Base-by-base conservation (phyloP, 2,888 invertebrate genomes). In the Limenitis arthemis region DNA sequence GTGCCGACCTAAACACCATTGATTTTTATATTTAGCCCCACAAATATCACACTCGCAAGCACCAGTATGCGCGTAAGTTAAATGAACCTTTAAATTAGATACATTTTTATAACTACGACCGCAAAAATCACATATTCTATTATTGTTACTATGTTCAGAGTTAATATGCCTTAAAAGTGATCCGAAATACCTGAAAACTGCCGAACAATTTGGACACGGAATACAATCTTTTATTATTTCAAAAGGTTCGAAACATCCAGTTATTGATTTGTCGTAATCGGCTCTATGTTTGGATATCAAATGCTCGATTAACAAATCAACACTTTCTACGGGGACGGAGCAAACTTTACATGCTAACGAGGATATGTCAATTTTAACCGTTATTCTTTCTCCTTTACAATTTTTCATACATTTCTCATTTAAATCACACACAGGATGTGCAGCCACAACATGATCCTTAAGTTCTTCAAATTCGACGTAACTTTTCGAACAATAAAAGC, bases 51-150 rank as follows among this genome's bases (percentile, higher is more conserved):
- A 86, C 55, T 79, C 75, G 34, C 75, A 76, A 0, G 72, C 63
- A 0, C 79, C 83, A 0, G 72, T 77, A 47, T 86, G 86, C 0
- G 76, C 67, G 47, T 83, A 75, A 0, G 72, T 70, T 30, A 84
- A 72, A 37, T 86, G 85, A 0, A 80, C 75, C 32, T 76, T 77
- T 1, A 86, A 62, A 62, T 82, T 83, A 0, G 73, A 65, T 0
- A 72, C 74, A 6, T 68, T 78, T 2, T 77, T 71, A 33, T 82
- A 86, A 33, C 75, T 73, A 0, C 77, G 69, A 0, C 85, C 85
- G 55, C 85, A 86, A 47, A 75, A 80, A 48, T 81, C 81, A 58
- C 86, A 86, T 8, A 86, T 83, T 9, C 72, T 72, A 31, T 78
- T 83, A 38, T 83, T 80, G 29, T 80, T 74, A 43, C 75, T 81